Base-by-base conservation (phyloP, 2,888 invertebrate genomes). In the Machimus atricapillus region DNA sequence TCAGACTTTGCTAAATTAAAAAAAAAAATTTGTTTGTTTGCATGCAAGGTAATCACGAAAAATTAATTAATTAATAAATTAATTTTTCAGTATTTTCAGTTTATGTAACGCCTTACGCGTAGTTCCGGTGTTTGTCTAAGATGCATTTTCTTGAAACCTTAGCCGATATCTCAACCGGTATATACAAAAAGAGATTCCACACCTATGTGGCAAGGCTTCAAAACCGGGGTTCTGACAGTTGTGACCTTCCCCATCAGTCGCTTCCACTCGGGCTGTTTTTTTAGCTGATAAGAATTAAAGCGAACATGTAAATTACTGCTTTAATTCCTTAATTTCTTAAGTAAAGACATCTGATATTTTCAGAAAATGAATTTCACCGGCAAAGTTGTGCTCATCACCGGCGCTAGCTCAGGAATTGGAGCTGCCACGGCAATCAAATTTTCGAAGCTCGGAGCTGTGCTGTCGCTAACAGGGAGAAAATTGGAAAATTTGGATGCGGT, bases 341-440 rank as follows among this genome's bases (percentile, higher is more conserved):
- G 7, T 1, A 2, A 14, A 0, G n/a, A 52, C 1, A 16, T 19
- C 19, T n/a, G 6, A 1, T 19, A 2, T 12, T 66, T 66, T 66
- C 23, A 43, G 12, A 19, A 83, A 56, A 94, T 95, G 94, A 94
- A 93, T 92, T 95, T 95, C 89, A 91, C 92, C 77, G 93, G 94
- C 86, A 95, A 95, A 93, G 94, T 95, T 9, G 93, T 95, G 6
- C 91, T 95, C 34, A 93, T 95, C 58, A 95, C 95, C 12, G 96
- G 96, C 23, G 95, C 96, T 1, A 96, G 95, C 90, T 96, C 96
- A 6, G 96, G 96, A 0, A 96, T 96, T 88, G 96, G 96, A 19
- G 95, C 95, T 7, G 95, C 94, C 86, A 94, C 96, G 4, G 96
- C 96, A 0, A 86, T 94, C 0, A 94, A 95, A 89, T 95, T 97